Base-by-base conservation (phyloP, 2,113 vertebrate genomes). In the Lagopus leucura region DNA sequence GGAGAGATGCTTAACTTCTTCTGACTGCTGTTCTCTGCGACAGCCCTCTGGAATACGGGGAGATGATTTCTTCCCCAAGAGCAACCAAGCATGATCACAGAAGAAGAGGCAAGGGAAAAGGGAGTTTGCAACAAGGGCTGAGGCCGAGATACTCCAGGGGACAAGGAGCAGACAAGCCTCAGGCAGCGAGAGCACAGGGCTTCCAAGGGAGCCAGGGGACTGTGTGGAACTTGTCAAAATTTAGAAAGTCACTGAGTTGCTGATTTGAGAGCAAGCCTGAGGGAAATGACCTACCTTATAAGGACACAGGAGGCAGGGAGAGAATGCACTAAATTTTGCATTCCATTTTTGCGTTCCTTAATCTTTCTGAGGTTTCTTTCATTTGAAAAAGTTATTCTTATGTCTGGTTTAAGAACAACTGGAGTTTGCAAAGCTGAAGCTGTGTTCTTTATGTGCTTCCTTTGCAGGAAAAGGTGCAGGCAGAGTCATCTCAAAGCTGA, bases 1-100 rank as follows among this genome's bases (percentile, higher is more conserved):
- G 7, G 71, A 42, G 76, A 86, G 75, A 55, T 32, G 38, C 13
- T 86, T 34, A 66, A 55, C 82, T 89, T 89, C 71, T 93, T 67
- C 75, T 79, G 79, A 28, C 30, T 80, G 48, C 63, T 63, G 54
- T 91, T 38, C 69, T 92, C 67, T 60, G 52, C 3, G 1, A 6
- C 82, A 63, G 45, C 70, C 40, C 61, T 89, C 73, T 75, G 78
- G 10, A 82, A 76, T 7, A 79, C 36, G 28, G 57, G 61, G 90
- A 67, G 64, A 32, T 58, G 47, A 8, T 28, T 91, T 60, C 47
- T 80, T 91, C 82, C 85, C 42, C 76, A 64, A 30, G 71, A 95
- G 78, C 63, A 36, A 75, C 81, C 36, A 27, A 66, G 60, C 72
- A 92, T 86, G 65, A 91, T 94, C 71, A 73, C 67, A 91, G 79